Percentiles rank a stretch among this genome's conserved stretches.
phyloP scores from a whole-genome alignment of 2,888 invertebrate genomes.

The Lingula anatina region DNA sequence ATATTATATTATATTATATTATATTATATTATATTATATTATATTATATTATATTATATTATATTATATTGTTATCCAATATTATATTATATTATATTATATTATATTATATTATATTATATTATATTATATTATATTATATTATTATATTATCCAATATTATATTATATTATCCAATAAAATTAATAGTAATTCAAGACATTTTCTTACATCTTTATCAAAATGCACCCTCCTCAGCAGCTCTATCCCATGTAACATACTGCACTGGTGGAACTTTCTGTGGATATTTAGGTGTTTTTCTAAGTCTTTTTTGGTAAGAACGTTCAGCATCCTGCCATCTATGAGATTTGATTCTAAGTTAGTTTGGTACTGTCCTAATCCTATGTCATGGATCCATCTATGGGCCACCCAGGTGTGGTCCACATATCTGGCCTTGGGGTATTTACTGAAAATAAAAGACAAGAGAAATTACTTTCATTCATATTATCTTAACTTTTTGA shows the following conservation, averaged over 20 bases:
- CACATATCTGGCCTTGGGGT: conserved; percentile 79
- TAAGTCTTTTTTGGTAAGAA: conserved; percentile 86
- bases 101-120: too few species aligned
- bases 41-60: too few species aligned
- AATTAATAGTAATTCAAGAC: not conserved
- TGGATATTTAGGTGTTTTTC: conserved; percentile 90
- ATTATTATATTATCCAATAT: too few species aligned
- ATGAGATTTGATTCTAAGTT: conserved; percentile 84
- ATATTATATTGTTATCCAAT: too few species aligned
- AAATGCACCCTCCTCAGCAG: conserved; percentile 86
- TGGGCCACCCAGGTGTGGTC: conserved; percentile 91
- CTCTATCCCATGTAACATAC: conserved; percentile 89
- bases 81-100: too few species aligned
- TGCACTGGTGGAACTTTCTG: conserved; percentile 89
- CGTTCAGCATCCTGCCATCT: conserved; percentile 88
- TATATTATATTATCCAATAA: not conserved
- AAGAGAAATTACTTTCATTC: too few species aligned
- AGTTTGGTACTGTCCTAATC: conserved; percentile 82
- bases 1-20: too few species aligned
- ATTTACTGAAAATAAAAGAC: conserved; percentile 56
- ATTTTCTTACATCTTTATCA: conserved; percentile 57
- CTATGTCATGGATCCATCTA: conserved; percentile 88
- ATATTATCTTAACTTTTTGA: too few species aligned
- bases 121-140: too few species aligned
- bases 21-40: too few species aligned